These are phyloP conservation scores for Chelidonichthys spinosus DNA, from an alignment of 2,797 vertebrate genomes.

Conservation along the genomic window DNA sequence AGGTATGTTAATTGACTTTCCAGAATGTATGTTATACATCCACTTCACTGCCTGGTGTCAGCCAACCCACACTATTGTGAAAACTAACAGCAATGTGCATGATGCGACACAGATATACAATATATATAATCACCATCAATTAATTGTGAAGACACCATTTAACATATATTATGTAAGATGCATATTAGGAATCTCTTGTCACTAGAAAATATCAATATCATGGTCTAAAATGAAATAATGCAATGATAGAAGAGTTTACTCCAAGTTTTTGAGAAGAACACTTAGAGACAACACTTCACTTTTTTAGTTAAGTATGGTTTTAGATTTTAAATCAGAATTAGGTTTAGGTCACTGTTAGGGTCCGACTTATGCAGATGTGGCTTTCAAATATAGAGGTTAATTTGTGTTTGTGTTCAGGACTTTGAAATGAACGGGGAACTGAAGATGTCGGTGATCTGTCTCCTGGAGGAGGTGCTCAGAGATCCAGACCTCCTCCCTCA, in stretches of 20 bases:
- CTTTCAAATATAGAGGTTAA: not conserved
- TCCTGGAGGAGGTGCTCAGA: slow-evolving; percentile 95
- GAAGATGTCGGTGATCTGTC: slow-evolving; percentile 93
- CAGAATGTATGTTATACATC: not conserved
- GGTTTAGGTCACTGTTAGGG: not conserved
- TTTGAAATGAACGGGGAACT: slow-evolving; percentile 95
- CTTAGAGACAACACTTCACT: not conserved
- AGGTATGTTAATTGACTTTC: not conserved
- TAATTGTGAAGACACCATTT: too few relatives aligned
- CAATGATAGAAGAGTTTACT: not conserved
- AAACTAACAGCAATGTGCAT: not conserved
- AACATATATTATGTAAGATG: not conserved
- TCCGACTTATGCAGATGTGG: not conserved
- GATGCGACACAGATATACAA: not conserved
- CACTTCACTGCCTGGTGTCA: not conserved
- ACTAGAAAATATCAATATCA: not conserved
- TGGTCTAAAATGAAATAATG: not conserved
- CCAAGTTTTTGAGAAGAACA: too few relatives aligned
- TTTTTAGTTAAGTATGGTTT: not conserved
- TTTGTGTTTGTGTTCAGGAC: slow-evolving; percentile 83
- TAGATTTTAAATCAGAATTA: not conserved
- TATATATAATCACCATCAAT: not conserved
- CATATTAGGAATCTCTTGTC: not conserved
- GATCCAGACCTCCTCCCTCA: slow-evolving; percentile 97
- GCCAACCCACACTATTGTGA: not conserved